These are phyloP conservation scores for Sylvietta virens DNA, from an alignment of 2,113 vertebrate species.

Conservation along the genomic window DNA sequence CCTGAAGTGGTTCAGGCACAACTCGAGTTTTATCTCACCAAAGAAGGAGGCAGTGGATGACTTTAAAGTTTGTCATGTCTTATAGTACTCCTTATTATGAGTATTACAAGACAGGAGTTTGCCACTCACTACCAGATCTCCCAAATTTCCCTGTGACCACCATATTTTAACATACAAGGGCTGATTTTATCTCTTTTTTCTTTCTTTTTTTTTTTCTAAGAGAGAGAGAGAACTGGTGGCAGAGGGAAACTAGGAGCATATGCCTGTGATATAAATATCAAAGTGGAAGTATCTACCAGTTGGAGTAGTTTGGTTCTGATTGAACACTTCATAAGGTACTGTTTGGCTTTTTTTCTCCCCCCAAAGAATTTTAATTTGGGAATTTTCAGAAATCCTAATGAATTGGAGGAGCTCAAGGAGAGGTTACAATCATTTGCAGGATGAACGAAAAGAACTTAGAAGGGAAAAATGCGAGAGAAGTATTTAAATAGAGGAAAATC, in stretches of 20 bases:
- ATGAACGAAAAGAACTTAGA: background rate
- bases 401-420: background rate
- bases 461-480: background rate
- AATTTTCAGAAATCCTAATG: background rate
- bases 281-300: background rate
- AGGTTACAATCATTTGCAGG: background rate
- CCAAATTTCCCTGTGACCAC: background rate
- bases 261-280: constrained; percentile 4
- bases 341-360: background rate
- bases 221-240: background rate
- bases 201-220: too few relatives aligned
- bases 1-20: background rate
- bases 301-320: background rate
- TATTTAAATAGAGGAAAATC: background rate
- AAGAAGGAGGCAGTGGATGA: background rate
- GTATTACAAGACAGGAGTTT: background rate
- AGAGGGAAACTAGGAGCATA: background rate
- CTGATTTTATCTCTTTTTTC: background rate
- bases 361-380: background rate
- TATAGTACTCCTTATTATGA: background rate
- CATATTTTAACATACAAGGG: background rate
- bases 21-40: background rate
- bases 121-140: background rate
- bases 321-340: background rate
- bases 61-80: background rate